A percentile compares a stretch with the other conserved stretches of the same genome.
Conservation (phyloP, 2,113 vertebrate species). For the Seriola aureovittata region DNA sequence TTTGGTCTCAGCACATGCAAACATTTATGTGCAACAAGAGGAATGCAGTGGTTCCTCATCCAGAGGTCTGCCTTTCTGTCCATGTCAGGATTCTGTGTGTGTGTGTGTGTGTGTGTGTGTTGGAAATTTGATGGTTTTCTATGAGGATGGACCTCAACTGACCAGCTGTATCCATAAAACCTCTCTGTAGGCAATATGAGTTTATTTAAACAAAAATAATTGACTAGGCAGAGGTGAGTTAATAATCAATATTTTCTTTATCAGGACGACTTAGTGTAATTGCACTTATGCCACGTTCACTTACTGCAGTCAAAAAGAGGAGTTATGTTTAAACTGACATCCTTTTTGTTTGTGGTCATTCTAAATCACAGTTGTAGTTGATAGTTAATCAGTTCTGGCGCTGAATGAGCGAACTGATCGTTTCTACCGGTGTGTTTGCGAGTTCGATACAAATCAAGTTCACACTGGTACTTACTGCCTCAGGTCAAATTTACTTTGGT, state of each 20-base stretch:
- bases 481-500: no score
- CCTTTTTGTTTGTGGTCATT: neutral
- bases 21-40: slow-evolving; percentile 66
- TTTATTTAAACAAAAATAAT: neutral
- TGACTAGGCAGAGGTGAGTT: neutral
- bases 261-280: neutral
- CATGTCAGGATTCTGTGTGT: slow-evolving; percentile 4
- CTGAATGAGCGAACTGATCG: no score
- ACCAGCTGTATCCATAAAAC: slow-evolving; percentile 3
- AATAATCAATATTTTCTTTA: neutral
- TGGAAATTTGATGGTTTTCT: neutral
- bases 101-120: slow-evolving; percentile 19
- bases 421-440: no score
- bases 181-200: neutral
- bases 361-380: neutral
- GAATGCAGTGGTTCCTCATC: slow-evolving; percentile 54
- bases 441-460: no score
- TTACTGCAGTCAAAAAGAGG: no score
- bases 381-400: no score
- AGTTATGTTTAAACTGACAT: neutral
- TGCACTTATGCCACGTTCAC: neutral
- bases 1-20: slow-evolving; percentile 60
- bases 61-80: slow-evolving; percentile 33
- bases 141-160: neutral
- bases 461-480: no score